These are phyloP conservation scores for Pipistrellus pygmaeus DNA, from an alignment of 2,797 vertebrate species.

Conservation along the genomic window DNA sequence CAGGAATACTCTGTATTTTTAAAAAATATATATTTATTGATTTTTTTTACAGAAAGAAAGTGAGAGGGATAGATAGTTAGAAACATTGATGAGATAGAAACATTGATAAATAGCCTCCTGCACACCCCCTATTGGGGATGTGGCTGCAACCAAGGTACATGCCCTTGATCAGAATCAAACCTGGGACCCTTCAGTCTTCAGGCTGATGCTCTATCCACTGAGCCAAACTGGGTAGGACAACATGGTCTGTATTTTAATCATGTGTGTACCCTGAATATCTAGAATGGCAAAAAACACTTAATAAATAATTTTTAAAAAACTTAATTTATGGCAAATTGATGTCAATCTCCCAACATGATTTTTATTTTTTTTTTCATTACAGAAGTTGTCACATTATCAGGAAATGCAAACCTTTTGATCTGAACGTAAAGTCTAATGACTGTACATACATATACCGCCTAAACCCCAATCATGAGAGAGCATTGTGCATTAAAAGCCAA, in stretches of 20 bases:
- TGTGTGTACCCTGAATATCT: too few species aligned
- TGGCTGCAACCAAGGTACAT: too few species aligned
- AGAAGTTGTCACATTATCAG: not conserved
- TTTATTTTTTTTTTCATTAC: not conserved
- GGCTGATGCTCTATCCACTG: too few species aligned
- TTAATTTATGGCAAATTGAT: not conserved
- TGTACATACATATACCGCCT: fast-evolving
- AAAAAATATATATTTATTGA: not conserved
- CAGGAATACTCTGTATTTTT: too few species aligned
- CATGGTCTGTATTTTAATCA: not conserved
- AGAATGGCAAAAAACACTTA: not conserved
- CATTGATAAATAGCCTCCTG: too few species aligned
- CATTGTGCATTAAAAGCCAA: fast-evolving
- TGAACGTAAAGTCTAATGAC: not conserved
- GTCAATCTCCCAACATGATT: not conserved
- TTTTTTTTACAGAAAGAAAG: not conserved
- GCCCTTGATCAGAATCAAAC: too few species aligned
- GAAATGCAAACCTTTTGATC: not conserved
- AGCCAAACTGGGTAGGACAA: too few species aligned
- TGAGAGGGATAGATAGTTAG: too few species aligned
- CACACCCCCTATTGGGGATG: too few species aligned
- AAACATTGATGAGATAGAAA: too few species aligned
- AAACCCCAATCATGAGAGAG: not conserved
- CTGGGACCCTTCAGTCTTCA: too few species aligned
- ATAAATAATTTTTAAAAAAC: not conserved